Evolutionary conservation across 2,888 invertebrate species (phyloP).

Genomic region (Scotopteryx bipunctaria): DNA sequence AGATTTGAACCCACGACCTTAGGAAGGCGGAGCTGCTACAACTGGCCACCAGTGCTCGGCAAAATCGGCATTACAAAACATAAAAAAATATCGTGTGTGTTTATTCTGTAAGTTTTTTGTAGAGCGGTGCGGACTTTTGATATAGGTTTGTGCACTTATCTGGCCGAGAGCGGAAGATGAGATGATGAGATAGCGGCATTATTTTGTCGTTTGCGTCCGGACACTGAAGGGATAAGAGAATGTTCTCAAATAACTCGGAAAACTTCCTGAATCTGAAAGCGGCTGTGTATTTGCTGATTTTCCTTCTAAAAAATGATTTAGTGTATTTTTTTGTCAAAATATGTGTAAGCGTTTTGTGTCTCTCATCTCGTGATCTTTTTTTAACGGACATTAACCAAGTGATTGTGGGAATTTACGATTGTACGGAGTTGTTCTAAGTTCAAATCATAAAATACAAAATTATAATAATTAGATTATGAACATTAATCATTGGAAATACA

Average conservation of each 20-base stretch:
- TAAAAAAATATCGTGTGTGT: neutral
- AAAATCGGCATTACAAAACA: too few species aligned
- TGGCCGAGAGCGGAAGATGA: constrained; percentile 22
- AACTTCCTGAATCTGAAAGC: constrained; percentile 9
- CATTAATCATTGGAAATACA: too few species aligned
- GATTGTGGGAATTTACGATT: too few species aligned
- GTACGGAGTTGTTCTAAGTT: too few species aligned
- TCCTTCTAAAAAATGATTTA: neutral
- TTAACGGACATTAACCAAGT: too few species aligned
- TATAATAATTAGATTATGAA: too few species aligned
- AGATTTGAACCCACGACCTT: too few species aligned
- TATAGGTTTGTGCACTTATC: constrained; percentile 36
- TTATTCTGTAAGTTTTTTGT: neutral
- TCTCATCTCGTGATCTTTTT: too few species aligned
- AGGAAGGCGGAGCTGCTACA: too few species aligned
- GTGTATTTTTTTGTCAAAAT: neutral
- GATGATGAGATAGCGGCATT: constrained; percentile 31
- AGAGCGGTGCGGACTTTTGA: constrained; percentile 34
- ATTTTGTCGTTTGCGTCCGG: constrained; percentile 30
- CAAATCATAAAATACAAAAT: too few species aligned
- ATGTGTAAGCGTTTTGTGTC: too few species aligned
- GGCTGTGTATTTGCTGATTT: neutral
- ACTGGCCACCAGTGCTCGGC: too few species aligned
- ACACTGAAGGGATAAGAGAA: constrained; percentile 12
- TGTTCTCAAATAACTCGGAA: constrained; percentile 16